These are phyloP conservation scores for Notoglanidium macrostoma DNA, from an alignment of 2,797 vertebrate species.

Conservation along the genomic window DNA sequence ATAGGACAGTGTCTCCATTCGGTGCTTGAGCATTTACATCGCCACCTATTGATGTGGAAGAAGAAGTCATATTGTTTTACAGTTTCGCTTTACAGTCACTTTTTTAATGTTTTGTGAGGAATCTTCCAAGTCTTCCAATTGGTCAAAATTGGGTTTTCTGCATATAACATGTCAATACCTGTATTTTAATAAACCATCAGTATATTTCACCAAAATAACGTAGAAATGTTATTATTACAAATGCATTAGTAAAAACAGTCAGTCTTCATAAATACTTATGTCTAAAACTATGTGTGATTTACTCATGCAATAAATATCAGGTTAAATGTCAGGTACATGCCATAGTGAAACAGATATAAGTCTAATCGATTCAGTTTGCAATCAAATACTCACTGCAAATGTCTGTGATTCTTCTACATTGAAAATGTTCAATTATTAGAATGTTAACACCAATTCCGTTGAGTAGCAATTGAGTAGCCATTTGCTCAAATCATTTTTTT, in stretches of 20 bases:
- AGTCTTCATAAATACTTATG: neutral
- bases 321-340: neutral
- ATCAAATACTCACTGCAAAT: neutral
- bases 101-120: neutral
- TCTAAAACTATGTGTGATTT: neutral
- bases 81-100: neutral
- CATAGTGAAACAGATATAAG: neutral
- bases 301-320: neutral
- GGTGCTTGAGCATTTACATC: conserved; percentile 80
- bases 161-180: neutral
- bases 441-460: neutral
- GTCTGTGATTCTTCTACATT: neutral
- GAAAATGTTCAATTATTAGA: neutral
- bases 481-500: neutral
- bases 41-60: conserved; percentile 70
- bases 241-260: neutral
- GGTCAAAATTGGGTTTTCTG: neutral
- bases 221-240: neutral
- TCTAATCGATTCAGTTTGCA: neutral
- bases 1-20: conserved; percentile 79
- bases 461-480: neutral
- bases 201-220: neutral
- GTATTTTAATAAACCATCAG: neutral
- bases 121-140: neutral
- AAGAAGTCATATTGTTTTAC: neutral